Evolutionary conservation across 2,113 vertebrate species (phyloP), one percentile per base, ranked within the genome.

Genomic region (Thalassarche chlororhynchos): DNA sequence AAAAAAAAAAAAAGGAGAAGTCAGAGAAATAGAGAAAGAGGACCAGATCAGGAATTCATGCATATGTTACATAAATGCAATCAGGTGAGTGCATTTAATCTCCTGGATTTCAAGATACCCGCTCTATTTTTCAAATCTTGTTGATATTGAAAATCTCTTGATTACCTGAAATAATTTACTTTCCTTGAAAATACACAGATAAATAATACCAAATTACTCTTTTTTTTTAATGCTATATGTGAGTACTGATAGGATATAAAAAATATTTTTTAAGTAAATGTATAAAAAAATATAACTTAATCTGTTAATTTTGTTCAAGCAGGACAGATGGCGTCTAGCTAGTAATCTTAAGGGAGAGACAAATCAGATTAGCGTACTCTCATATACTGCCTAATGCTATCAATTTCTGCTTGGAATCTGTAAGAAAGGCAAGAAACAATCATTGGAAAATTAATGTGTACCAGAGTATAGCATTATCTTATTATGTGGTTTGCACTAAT

Each of bases 31-130:
- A 72, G 16, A 68, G 52, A 77, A 85, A 76, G n/a, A 14, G 12
- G 12, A 52, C 28, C 14, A 83, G 72, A 65, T 18, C 32, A 87
- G 72, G 47, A 95, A 95, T 74, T 62, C 66, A 61, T 60, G 19
- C 71, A 96, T 95, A 70, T 47, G 72, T 96, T 95, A 96, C 51
- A 92, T 84, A 96, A 96, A 94, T 34, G 46, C 51, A 97, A 92
- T 96, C 84, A 91, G 89, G 77, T 89, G 55, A 96, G 80, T 84
- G 80, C 83, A 24, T 72, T 90, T 89, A 87, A 96, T 87, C 60
- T 24, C 42, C 61, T 58, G 80, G 60, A 87, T 95, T 95, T 90
- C 89, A 94, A 83, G 62, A 90, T n/a, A 92, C 64, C 84, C 77
- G 86, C 46, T 84, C 62, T 84, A 49, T 74, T 93, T 96, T 97